Evolutionary conservation across 1,140 invertebrate genomes (phyloP).

Genomic region (Pseudomyrmex pallidus): DNA sequence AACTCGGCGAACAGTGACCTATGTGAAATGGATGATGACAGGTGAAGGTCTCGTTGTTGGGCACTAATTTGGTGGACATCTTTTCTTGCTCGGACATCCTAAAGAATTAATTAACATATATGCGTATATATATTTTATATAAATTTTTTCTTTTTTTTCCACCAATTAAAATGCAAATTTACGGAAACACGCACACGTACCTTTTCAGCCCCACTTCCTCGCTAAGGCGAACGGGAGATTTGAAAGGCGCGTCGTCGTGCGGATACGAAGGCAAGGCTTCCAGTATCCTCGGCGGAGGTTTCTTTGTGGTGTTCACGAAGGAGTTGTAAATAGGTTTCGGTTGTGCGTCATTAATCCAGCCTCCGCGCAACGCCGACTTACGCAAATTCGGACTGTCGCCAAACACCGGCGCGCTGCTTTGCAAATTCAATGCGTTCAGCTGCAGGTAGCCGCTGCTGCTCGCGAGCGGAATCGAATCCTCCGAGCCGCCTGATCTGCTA

Average conservation of each 20-base stretch:
- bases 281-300: constrained; percentile 77
- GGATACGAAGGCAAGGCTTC: constrained; percentile 81
- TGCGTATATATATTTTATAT: background rate
- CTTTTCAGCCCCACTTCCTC: background rate
- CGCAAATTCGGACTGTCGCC: constrained; percentile 46
- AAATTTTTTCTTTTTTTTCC: background rate
- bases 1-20: constrained; percentile 50
- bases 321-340: constrained; percentile 11
- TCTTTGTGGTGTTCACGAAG: constrained; percentile 50
- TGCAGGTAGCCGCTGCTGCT: constrained; percentile 69
- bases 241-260: constrained; percentile 7
- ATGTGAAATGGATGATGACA: constrained; percentile 18
- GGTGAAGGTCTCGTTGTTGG: background rate
- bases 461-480: constrained; percentile 70
- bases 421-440: constrained; percentile 78
- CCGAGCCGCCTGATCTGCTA: constrained; percentile 82
- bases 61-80: constrained; percentile 19
- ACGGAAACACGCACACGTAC: background rate
- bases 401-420: constrained; percentile 72
- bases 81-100: constrained; percentile 26
- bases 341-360: constrained; percentile 60
- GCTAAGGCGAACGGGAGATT: background rate
- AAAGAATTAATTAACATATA: background rate
- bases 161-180: background rate
- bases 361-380: background rate